Evolutionary conservation across 2,797 vertebrate species (phyloP).

Genomic region (Gymnopithys bicolor): DNA sequence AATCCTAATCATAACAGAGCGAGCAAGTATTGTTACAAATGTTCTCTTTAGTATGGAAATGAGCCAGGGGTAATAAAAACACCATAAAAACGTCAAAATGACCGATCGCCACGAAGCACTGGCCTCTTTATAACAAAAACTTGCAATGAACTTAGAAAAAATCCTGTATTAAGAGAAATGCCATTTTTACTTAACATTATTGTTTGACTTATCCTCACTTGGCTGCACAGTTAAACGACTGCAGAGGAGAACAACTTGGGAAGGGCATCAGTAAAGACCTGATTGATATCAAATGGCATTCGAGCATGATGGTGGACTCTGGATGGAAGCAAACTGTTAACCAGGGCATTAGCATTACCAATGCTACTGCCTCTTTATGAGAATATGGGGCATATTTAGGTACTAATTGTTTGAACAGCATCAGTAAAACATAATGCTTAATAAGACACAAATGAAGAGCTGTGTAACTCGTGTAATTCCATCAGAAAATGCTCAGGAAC

Average conservation of each 20-base stretch:
- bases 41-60: slow-evolving; percentile 68
- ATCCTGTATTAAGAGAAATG: slow-evolving; percentile 33
- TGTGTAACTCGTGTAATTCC: slow-evolving; percentile 19
- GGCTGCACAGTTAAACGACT: background rate
- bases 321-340: background rate
- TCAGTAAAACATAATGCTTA: slow-evolving; percentile 39
- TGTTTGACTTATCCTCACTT: background rate
- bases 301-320: background rate
- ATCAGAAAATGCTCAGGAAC: slow-evolving; percentile 23
- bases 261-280: background rate
- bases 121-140: slow-evolving; percentile 51
- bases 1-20: slow-evolving; percentile 39
- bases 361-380: slow-evolving; percentile 4
- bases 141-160: slow-evolving; percentile 50
- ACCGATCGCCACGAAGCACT: slow-evolving; percentile 29
- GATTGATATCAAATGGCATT: background rate
- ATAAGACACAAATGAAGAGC: slow-evolving; percentile 55
- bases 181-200: slow-evolving; percentile 54
- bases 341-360: background rate
- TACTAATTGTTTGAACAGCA: slow-evolving; percentile 51
- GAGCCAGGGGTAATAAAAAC: slow-evolving; percentile 70
- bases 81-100: slow-evolving; percentile 73
- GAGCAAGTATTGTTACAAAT: slow-evolving; percentile 61
- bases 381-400: slow-evolving; percentile 34
- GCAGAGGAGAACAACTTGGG: background rate